A percentile compares a stretch with the other conserved stretches of the same genome.
Evolutionary conservation across 2,797 vertebrate species (phyloP).

Genomic region (Neosilurus mollespiculum): DNA sequence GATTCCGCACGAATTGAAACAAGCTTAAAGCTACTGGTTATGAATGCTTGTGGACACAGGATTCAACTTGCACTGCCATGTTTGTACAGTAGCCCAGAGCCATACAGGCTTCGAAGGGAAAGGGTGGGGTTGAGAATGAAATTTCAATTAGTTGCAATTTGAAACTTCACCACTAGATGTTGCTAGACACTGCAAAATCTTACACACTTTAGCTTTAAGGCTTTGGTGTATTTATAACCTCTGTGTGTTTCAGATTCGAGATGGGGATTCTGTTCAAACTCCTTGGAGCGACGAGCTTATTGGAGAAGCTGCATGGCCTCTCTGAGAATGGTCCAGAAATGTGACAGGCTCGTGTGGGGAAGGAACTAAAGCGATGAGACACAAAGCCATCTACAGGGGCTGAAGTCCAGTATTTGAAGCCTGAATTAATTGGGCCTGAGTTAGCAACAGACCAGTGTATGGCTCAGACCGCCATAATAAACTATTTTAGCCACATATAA

Average conservation of each 20-base stretch:
- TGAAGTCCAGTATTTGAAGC: slow-evolving; percentile 25
- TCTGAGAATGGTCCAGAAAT: slow-evolving; percentile 15
- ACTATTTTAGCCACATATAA: slow-evolving; percentile 17
- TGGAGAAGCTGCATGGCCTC: slow-evolving; percentile 25
- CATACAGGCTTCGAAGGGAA: too few relatives aligned
- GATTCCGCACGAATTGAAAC: too few relatives aligned
- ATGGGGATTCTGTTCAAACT: slow-evolving; percentile 2
- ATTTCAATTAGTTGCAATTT: too few relatives aligned
- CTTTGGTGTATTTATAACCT: slow-evolving; percentile 20
- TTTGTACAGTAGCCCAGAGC: too few relatives aligned
- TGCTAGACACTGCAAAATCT: too few relatives aligned
- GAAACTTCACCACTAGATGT: too few relatives aligned
- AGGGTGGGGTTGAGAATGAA: too few relatives aligned
- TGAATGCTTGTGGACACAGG: too few relatives aligned
- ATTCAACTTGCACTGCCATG: too few relatives aligned
- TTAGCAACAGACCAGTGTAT: not conserved
- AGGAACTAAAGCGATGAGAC: slow-evolving; percentile 22
- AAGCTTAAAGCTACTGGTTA: too few relatives aligned
- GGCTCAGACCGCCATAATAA: slow-evolving; percentile 18
- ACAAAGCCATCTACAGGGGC: slow-evolving; percentile 10
- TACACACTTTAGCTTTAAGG: not conserved
- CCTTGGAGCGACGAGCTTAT: slow-evolving; percentile 14
- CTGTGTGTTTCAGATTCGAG: slow-evolving; percentile 26
- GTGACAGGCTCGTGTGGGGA: not conserved
- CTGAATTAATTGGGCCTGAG: not conserved